Conservation (phyloP, 1,140 invertebrate species). For the Musca vetustissima region DNA sequence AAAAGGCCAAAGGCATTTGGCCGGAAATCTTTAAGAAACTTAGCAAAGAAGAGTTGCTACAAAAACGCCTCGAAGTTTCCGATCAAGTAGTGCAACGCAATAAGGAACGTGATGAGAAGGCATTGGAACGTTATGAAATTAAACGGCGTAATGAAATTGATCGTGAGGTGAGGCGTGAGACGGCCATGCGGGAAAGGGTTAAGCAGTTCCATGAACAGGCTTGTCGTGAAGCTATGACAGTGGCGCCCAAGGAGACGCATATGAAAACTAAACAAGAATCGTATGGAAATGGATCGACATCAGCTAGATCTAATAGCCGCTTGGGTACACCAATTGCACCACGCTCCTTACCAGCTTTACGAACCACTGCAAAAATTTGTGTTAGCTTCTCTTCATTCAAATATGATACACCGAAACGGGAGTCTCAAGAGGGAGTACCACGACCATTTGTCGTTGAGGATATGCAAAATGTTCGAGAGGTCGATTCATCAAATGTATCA, state of each 20-base stretch:
- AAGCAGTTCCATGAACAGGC: slow-evolving; percentile 47
- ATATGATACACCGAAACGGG: slow-evolving; percentile 43
- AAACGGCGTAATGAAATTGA: slow-evolving; percentile 47
- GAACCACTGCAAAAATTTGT: slow-evolving; percentile 40
- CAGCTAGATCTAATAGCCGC: slow-evolving; percentile 24
- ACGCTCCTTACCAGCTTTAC: slow-evolving; percentile 39
- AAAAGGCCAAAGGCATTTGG: slow-evolving; percentile 49
- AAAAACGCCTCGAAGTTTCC: slow-evolving; percentile 48
- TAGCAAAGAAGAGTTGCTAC: slow-evolving; percentile 40
- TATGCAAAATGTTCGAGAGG: too few relatives aligned
- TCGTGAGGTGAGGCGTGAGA: slow-evolving; percentile 47
- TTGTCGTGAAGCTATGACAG: slow-evolving; percentile 46
- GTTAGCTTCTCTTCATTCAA: slow-evolving; percentile 42
- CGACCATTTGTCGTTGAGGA: slow-evolving; percentile 38
- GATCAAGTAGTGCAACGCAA: slow-evolving; percentile 50
- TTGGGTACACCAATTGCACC: slow-evolving; percentile 41
- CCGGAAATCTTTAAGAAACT: slow-evolving; percentile 50
- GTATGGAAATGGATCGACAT: neutral
- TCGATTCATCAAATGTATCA: too few relatives aligned
- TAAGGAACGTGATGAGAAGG: slow-evolving; percentile 48
- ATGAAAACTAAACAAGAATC: neutral
- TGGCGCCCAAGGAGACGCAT: slow-evolving; percentile 42
- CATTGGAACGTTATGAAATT: slow-evolving; percentile 43
- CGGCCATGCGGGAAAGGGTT: slow-evolving; percentile 45
- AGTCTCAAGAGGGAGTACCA: slow-evolving; percentile 43